Conservation (phyloP, 2,797 vertebrate genomes). For the Gymnoscopelus braueri region DNA sequence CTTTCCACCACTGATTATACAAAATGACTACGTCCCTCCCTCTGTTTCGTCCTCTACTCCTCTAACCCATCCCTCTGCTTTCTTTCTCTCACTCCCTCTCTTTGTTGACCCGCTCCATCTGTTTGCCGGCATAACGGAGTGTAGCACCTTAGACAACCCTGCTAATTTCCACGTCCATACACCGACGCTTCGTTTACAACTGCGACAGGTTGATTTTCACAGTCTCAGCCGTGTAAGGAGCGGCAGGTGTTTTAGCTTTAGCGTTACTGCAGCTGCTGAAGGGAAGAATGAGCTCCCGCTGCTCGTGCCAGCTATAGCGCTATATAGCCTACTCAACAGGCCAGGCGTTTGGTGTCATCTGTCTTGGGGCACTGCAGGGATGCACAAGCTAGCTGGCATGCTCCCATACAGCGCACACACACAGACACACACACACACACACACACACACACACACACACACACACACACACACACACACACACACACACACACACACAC, state of each 20-base stretch:
- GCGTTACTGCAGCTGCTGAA: neutral
- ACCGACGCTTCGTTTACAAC: neutral
- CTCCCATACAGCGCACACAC: neutral
- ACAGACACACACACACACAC: neutral
- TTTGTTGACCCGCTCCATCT: neutral
- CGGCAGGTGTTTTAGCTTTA: too few relatives aligned
- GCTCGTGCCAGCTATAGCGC: slow-evolving; percentile 22
- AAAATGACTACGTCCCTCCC: too few relatives aligned
- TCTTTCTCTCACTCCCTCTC: neutral
- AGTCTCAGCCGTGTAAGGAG: slow-evolving; percentile 22
- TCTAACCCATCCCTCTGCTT: neutral
- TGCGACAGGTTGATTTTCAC: slow-evolving; percentile 29
- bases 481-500: neutral
- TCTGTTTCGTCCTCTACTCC: neutral
- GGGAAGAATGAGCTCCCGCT: slow-evolving; percentile 20
- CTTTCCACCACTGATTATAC: too few relatives aligned
- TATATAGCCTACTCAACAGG: slow-evolving; percentile 2
- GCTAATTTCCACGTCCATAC: slow-evolving; percentile 13
- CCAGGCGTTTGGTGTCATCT: slow-evolving; percentile 48
- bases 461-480: slow-evolving; percentile 1
- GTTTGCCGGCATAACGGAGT: neutral
- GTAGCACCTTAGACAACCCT: neutral
- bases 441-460: too few relatives aligned
- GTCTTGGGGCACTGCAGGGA: slow-evolving; percentile 44
- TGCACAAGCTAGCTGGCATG: slow-evolving; percentile 1